Conservation (phyloP, 2,113 vertebrate species). For the Amazona vittata region DNA sequence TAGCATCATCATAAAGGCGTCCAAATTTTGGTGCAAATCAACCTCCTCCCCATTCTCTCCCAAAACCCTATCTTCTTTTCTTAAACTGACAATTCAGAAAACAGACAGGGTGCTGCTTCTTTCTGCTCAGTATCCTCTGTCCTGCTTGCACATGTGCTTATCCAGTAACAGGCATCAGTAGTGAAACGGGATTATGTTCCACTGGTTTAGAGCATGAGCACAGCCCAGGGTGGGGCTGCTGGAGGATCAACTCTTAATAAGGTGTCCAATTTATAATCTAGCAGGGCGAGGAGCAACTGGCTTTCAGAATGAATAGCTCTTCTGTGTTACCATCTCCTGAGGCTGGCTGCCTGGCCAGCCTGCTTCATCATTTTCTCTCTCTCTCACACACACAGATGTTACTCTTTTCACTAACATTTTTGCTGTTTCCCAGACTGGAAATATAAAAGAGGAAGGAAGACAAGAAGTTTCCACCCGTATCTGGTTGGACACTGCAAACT, state of each 20-base stretch:
- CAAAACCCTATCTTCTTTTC: not conserved
- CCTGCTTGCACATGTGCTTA: not conserved
- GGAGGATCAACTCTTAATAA: constrained; percentile 48
- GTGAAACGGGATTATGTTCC: not conserved
- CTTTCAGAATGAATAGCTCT: constrained; percentile 50
- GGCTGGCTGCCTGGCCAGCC: not conserved
- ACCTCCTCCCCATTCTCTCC: not conserved
- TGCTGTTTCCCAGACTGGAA: not conserved
- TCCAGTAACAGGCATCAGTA: constrained; percentile 2
- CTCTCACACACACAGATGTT: not conserved
- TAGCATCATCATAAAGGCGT: not conserved
- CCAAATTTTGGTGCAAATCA: not conserved
- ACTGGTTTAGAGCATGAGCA: not conserved
- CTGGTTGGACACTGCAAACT: not conserved
- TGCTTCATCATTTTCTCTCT: not conserved
- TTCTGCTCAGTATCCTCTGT: not conserved
- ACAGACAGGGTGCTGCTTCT: not conserved
- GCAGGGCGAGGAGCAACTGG: constrained; percentile 46
- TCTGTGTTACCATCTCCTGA: constrained; percentile 57
- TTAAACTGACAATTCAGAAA: not conserved
- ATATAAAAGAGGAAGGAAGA: constrained; percentile 44
- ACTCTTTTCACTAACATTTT: not conserved
- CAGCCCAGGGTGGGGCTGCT: constrained; percentile 48
- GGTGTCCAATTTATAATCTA: constrained; percentile 58
- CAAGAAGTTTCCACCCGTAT: not conserved